Evolutionary conservation across 2,888 invertebrate species (phyloP).

Genomic region (Teleiodes luculella): DNA sequence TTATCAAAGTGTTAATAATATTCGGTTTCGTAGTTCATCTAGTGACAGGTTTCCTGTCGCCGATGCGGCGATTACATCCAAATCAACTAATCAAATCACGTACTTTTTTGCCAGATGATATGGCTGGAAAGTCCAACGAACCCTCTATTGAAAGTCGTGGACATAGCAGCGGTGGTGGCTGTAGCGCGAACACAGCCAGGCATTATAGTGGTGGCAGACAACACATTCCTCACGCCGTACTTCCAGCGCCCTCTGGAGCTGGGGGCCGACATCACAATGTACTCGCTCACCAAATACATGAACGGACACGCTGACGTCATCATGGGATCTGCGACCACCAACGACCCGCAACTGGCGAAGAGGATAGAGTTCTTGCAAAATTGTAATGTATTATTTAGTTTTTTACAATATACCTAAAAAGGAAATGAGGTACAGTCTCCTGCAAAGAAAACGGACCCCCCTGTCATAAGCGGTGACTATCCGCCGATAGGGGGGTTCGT

Average conservation of each 20-base stretch:
- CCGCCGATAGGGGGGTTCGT: too few species aligned
- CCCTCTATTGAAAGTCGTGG: slow-evolving; percentile 89
- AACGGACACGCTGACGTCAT: slow-evolving; percentile 98
- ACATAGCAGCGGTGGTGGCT: slow-evolving; percentile 84
- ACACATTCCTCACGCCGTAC: slow-evolving; percentile 94
- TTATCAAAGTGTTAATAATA: too few species aligned
- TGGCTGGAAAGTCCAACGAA: slow-evolving; percentile 98
- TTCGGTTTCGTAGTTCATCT: too few species aligned
- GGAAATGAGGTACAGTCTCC: too few species aligned
- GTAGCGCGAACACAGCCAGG: slow-evolving; percentile 73
- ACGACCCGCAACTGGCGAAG: slow-evolving; percentile 83
- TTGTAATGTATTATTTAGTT: slow-evolving; percentile 69
- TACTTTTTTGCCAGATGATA: slow-evolving; percentile 78
- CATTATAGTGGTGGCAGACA: slow-evolving; percentile 89
- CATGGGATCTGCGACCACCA: slow-evolving; percentile 93
- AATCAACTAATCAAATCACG: slow-evolving; percentile 1
- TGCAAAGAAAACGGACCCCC: too few species aligned
- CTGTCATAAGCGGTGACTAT: too few species aligned
- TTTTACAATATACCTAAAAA: too few species aligned
- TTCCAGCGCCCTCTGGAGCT: slow-evolving; percentile 93
- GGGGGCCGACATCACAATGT: slow-evolving; percentile 94
- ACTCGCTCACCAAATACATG: slow-evolving; percentile 98
- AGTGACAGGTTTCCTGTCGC: too few species aligned
- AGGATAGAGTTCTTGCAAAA: slow-evolving; percentile 92
- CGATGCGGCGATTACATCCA: too few species aligned